phyloP scores from a whole-genome alignment of 2,888 invertebrate species.

The Parthenolecanium corni region DNA sequence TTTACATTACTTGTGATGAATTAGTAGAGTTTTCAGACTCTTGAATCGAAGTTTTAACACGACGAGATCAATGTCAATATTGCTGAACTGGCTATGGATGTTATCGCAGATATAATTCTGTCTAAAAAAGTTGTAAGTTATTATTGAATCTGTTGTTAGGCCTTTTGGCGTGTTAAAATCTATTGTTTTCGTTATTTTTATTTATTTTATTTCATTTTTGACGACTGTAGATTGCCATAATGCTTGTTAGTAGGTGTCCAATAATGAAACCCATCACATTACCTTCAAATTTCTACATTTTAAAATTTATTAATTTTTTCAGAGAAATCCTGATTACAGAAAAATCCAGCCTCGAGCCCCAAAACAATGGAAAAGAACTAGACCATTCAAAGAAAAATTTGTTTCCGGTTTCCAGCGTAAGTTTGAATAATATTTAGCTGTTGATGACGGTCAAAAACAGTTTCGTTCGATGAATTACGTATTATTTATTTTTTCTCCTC shows the following conservation, averaged over 20 bases:
- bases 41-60: too few relatives aligned
- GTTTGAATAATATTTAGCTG: background rate
- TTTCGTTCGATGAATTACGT: too few relatives aligned
- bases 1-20: too few relatives aligned
- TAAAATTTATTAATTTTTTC: too few relatives aligned
- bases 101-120: conserved; percentile 17
- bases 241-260: too few relatives aligned
- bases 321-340: conserved; percentile 14
- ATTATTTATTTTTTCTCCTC: too few relatives aligned
- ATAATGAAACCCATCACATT: too few relatives aligned
- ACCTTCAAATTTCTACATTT: background rate
- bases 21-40: too few relatives aligned
- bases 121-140: conserved; percentile 14
- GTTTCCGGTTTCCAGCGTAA: conserved; percentile 23
- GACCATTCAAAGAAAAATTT: conserved; percentile 25
- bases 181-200: background rate
- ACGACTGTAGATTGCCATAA: too few relatives aligned
- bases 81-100: conserved; percentile 3
- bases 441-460: conserved; percentile 6
- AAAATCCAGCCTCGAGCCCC: conserved; percentile 21
- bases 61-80: too few relatives aligned
- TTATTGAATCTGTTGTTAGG: background rate
- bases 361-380: conserved; percentile 20
- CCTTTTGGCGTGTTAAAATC: background rate
- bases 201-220: background rate